Evolutionary conservation across 2,888 invertebrate genomes (phyloP), one percentile per base, ranked within the genome.

Genomic region (Loripinus fragilis): DNA sequence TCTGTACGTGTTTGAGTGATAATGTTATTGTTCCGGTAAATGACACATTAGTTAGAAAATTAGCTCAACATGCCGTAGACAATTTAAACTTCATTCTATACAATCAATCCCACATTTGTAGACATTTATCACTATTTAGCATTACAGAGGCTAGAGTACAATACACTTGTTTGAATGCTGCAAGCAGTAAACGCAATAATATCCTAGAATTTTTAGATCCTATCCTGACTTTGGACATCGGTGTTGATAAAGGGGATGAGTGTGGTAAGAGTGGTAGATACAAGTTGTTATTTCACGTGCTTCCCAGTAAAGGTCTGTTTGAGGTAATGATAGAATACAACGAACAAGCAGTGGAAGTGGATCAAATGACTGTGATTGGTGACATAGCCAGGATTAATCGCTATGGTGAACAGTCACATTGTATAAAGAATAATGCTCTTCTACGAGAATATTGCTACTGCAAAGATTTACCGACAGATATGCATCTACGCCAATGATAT

Each of bases 1-100:
- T n/a, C n/a, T n/a, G n/a, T n/a, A 96, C 97, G 30, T 98, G 98
- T 87, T 96, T 97, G 90, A 95, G 95, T 75, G 95, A 95, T 69
- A 94, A 93, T 66, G 95, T 95, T 83, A 90, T 97, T n/a, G 91
- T 95, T 0, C 93, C 94, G 0, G 94, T 95, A 33, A 95, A 95
- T 84, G 87, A 93, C 0, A 35, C 5, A 35, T 91, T 94, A 12
- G 96, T 96, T 0, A 91, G 94, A 10, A 94, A 95, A 41, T 95
- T 95, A 55, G 87, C 96, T 0, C 90, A 94, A 0, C 95, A 95
- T 85, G 94, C 97, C 35, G 95, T 97, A 0, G 91, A 94, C 5
- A 94, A 95, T 80, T 94, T 98, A 50, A 98, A 97, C 91, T 83
- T 90, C 0, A 94, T 96, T 87, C 90, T 97, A 7, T 93, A 92